Conservation (phyloP, 2,797 vertebrate species). For the Neosalanx taihuensis region DNA sequence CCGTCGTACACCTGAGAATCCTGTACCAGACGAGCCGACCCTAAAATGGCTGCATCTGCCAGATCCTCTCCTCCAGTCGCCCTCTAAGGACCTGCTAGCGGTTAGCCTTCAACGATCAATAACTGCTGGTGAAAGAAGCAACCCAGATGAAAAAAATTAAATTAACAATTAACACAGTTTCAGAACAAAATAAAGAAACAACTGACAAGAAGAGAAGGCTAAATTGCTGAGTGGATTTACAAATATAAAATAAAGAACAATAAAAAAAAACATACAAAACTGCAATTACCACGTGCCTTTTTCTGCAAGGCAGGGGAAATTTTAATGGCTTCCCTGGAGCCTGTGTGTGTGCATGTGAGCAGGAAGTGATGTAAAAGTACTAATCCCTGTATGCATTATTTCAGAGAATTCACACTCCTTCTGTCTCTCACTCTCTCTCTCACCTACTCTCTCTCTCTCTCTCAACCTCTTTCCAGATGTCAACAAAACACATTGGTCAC, state of each 20-base stretch:
- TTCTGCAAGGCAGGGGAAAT: slow-evolving; percentile 35
- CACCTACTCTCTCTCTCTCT: not conserved
- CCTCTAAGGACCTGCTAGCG: slow-evolving; percentile 32
- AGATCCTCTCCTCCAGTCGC: slow-evolving; percentile 35
- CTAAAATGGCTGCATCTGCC: slow-evolving; percentile 57
- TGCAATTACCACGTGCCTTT: slow-evolving; percentile 37
- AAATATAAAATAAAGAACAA: slow-evolving; percentile 21
- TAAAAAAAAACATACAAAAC: slow-evolving; percentile 33
- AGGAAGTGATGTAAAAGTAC: slow-evolving; percentile 42
- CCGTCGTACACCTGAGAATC: slow-evolving; percentile 52
- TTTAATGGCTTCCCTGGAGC: slow-evolving; percentile 48
- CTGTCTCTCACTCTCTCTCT: not conserved
- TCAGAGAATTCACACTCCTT: slow-evolving; percentile 11
- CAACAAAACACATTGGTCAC: slow-evolving; percentile 33
- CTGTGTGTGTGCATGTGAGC: slow-evolving; percentile 32
- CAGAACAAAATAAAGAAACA: slow-evolving; percentile 29
- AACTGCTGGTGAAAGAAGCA: slow-evolving; percentile 11
- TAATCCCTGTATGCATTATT: slow-evolving; percentile 32
- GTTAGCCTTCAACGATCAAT: slow-evolving; percentile 47
- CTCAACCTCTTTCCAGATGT: not conserved
- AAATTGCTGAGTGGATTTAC: slow-evolving; percentile 3
- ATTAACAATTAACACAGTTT: slow-evolving; percentile 21
- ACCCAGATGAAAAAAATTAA: slow-evolving; percentile 18
- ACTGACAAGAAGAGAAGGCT: slow-evolving; percentile 15
- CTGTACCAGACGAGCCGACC: slow-evolving; percentile 28